Conservation (phyloP, 2,888 invertebrate genomes). For the Harmothoe impar region DNA sequence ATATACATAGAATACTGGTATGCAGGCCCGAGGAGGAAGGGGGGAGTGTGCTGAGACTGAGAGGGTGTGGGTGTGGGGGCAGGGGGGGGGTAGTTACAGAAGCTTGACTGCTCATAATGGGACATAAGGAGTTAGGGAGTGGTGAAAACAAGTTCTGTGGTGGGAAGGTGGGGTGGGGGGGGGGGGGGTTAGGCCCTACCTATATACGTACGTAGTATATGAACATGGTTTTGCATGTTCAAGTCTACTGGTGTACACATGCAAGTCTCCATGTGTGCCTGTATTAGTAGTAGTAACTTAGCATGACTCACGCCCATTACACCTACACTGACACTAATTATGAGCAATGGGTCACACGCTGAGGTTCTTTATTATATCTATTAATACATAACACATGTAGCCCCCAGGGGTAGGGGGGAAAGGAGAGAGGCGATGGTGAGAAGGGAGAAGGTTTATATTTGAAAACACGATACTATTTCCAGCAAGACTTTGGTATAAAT, state of each 20-base stretch:
- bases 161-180: neutral
- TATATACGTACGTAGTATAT: neutral
- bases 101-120: conserved; percentile 45
- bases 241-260: no score
- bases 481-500: no score
- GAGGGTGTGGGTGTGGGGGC: no score
- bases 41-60: no score
- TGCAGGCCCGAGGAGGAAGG: neutral
- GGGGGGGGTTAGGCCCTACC: no score
- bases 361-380: neutral
- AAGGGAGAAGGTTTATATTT: no score
- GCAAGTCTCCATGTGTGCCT: neutral
- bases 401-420: neutral
- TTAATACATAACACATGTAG: conserved; percentile 9
- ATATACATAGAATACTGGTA: neutral
- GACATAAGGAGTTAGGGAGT: neutral
- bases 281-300: neutral
- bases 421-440: neutral
- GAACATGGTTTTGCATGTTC: neutral
- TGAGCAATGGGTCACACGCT: conserved; percentile 20
- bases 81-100: neutral
- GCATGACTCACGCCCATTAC: conserved; percentile 18
- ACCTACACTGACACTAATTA: neutral
- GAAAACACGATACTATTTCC: no score
- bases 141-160: conserved; percentile 35